Conservation (phyloP, 2,113 vertebrate genomes). For the Grantiella picta region DNA sequence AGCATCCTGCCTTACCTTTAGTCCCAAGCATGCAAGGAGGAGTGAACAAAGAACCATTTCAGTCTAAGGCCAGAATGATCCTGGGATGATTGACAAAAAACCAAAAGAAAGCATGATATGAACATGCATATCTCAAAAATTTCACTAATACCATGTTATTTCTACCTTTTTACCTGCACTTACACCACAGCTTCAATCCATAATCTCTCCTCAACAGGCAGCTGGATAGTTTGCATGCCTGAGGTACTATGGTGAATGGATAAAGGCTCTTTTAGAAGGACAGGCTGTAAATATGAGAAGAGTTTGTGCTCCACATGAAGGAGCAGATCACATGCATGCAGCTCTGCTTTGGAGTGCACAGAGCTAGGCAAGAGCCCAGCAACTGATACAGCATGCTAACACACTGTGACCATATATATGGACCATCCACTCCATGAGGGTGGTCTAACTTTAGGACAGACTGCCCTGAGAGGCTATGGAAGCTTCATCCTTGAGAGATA, state of each 20-base stretch:
- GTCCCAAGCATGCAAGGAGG: constrained; percentile 12
- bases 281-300: not conserved
- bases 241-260: not conserved
- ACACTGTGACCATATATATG: not conserved
- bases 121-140: not conserved
- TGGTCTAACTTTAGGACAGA: not conserved
- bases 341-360: not conserved
- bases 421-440: not conserved
- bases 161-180: not conserved
- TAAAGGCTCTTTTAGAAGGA: not conserved
- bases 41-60: constrained; percentile 33
- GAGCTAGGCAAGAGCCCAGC: not conserved
- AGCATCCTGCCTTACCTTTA: constrained; percentile 47
- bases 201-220: not conserved
- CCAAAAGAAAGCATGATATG: constrained; percentile 27
- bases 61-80: constrained; percentile 40
- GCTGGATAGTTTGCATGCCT: not conserved
- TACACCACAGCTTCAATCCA: not conserved
- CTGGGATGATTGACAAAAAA: constrained; percentile 39
- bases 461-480: not conserved
- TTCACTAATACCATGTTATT: not conserved
- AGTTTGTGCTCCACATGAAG: not conserved
- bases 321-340: fast-evolving
- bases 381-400: not conserved
- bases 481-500: not conserved